Conservation (phyloP, 2,888 invertebrate genomes). For the Drosophila niveifrons region DNA sequence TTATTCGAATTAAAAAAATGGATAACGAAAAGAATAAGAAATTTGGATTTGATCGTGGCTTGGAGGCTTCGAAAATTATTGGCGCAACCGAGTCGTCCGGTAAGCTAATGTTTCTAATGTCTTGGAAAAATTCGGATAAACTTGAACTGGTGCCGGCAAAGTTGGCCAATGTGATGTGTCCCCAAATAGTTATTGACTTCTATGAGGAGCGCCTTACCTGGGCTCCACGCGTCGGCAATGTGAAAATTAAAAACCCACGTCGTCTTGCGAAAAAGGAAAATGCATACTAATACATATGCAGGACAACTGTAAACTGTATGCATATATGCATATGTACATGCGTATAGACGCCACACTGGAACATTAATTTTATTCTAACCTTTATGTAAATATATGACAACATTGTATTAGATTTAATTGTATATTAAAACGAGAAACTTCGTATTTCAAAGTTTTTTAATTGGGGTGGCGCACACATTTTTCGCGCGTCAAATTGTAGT, state of each 20-base stretch:
- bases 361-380: neutral
- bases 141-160: constrained; percentile 94
- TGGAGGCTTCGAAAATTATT: constrained; percentile 92
- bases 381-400: neutral
- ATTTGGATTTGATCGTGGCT: constrained; percentile 91
- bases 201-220: constrained; percentile 94
- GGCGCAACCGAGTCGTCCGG: constrained; percentile 97
- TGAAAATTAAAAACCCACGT: neutral
- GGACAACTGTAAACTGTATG: constrained; percentile 18
- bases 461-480: neutral
- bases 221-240: neutral
- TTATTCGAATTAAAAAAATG: neutral
- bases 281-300: neutral
- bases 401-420: neutral
- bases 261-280: neutral
- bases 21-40: constrained; percentile 41
- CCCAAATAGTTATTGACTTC: constrained; percentile 95
- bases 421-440: neutral
- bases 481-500: constrained; percentile 22
- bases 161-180: constrained; percentile 93
- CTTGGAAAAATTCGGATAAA: constrained; percentile 95
- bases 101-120: constrained; percentile 96
- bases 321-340: neutral
- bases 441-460: neutral
- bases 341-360: too few relatives aligned